Conservation (phyloP, 2,113 vertebrate genomes). For the Helogale parvula region DNA sequence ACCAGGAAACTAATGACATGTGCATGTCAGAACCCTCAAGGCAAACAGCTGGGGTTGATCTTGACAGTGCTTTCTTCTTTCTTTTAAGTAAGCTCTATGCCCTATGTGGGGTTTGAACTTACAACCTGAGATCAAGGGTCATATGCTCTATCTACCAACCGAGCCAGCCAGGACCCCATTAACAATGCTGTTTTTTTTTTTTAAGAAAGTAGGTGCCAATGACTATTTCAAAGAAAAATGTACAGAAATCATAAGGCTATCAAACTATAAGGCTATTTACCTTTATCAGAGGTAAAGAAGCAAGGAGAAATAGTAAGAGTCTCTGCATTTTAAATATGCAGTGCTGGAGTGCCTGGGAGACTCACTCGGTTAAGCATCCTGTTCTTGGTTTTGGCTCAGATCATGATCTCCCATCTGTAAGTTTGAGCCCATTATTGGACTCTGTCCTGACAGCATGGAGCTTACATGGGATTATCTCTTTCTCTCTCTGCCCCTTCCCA, state of each 20-base stretch:
- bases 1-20: background rate
- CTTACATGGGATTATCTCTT: no score
- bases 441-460: no score
- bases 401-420: no score
- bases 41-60: conserved; percentile 38
- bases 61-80: background rate
- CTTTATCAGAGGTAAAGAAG: background rate
- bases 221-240: conserved; percentile 14
- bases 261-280: background rate
- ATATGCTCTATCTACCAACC: background rate
- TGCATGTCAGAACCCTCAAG: background rate
- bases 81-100: background rate
- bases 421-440: no score
- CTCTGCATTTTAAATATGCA: background rate
- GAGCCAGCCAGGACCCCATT: background rate
- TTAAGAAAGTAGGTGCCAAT: background rate
- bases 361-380: no score
- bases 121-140: background rate
- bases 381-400: no score
- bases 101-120: background rate
- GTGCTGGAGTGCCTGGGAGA: background rate
- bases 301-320: background rate
- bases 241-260: background rate
- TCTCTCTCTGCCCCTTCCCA: no score
- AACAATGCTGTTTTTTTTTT: background rate